Percentiles rank a stretch among this genome's conserved stretches.
phyloP scores from a whole-genome alignment of 2,113 vertebrate species.

The Trochalopteron elliotii region DNA sequence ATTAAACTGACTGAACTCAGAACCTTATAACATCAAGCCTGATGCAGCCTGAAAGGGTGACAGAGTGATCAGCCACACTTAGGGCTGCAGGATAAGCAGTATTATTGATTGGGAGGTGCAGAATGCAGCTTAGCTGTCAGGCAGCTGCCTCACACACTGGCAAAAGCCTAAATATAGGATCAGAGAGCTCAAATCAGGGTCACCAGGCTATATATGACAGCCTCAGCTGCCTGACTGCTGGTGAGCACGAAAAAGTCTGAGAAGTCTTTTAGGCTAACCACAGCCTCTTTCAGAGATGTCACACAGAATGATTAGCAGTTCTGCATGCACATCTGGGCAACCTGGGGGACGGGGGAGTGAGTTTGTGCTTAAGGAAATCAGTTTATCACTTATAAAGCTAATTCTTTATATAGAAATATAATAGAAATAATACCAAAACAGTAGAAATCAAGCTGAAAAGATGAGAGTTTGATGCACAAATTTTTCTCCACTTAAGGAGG shows the following conservation, averaged over 20 bases:
- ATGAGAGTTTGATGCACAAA: background rate
- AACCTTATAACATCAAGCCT: background rate
- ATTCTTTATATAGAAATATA: background rate
- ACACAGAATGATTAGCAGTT: background rate
- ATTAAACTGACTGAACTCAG: background rate
- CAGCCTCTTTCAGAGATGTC: background rate
- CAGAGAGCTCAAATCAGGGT: background rate
- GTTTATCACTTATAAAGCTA: background rate
- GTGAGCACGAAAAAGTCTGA: background rate
- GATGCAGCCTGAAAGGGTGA: background rate
- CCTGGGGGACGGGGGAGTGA: background rate
- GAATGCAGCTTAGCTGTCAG: background rate
- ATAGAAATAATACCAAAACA: background rate
- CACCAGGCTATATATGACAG: background rate
- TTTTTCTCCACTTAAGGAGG: background rate
- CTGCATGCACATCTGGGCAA: background rate
- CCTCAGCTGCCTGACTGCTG: background rate
- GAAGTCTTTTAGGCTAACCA: background rate
- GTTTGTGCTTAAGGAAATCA: background rate
- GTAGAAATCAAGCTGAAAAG: background rate
- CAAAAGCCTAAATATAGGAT: background rate
- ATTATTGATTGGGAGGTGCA: background rate
- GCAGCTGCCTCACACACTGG: background rate
- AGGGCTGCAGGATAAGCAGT: background rate
- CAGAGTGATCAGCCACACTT: background rate